Base-by-base conservation (phyloP, 2,888 invertebrate genomes). In the Criorhina ranunculi region DNA sequence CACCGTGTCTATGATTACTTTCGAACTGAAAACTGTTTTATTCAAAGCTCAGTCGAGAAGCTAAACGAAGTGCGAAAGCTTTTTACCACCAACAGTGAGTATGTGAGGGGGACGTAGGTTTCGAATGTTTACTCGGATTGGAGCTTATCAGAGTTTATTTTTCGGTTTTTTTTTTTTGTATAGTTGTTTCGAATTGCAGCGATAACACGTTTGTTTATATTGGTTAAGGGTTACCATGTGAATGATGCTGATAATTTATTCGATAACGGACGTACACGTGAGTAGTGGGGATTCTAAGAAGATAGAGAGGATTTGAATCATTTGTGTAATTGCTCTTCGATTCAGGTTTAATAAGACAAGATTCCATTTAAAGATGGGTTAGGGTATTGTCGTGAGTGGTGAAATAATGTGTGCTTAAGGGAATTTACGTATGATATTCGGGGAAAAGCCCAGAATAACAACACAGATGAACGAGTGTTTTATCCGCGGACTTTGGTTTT, bases 1-100 rank as follows among this genome's bases (percentile, higher is more conserved):
- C 31, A 1, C 8, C 51, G 31, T 17, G 15, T 17, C 42, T 31
- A 53, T 51, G 60, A 62, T 31, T 64, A 37, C 51, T 64, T 67
- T 62, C 62, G 69, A 75, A 85, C 83, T 85, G 62, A 66, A 44
- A 12, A 29, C 37, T 19, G 42, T 8, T 42, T 37, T 11, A 42
- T 67, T 59, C 67, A 44, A 77, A 53, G 17, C 51, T 60, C 31
- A 7, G 1, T 3, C 19, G 44, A 40, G 59, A 42, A 29, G 17
- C 62, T 5, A 24, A n/a, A 9, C 17, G 11, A 29, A 42, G 42
- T 49, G 11, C 15, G 42, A 67, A 51, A 77, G 77, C 73, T 73
- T 33, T 73, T 51, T 55, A 42, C 11, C 11, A n/a, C 17, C 49
- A 46, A 19, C n/a, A 31, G 33, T 46, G 64, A 37, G 37, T n/a